These are phyloP conservation scores for Buathra laborator DNA, from an alignment of 2,888 invertebrate genomes.

Conservation along the genomic window DNA sequence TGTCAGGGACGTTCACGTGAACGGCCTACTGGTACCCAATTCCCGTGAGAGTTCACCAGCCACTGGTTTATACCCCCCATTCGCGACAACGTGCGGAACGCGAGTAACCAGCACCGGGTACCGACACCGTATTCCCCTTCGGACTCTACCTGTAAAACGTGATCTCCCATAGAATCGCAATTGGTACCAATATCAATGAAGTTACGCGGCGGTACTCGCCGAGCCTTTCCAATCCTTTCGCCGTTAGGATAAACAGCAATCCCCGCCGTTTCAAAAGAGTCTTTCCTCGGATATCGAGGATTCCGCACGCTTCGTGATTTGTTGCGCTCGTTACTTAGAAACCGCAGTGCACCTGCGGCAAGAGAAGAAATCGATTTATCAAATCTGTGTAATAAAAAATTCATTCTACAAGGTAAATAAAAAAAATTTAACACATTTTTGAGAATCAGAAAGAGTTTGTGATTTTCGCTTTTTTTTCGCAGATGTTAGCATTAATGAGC, in stretches of 20 bases:
- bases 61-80: conserved; percentile 46
- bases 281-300: conserved; percentile 44
- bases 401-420: too few species aligned
- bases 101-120: background rate
- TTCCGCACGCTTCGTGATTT: conserved; percentile 30
- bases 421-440: background rate
- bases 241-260: conserved; percentile 62
- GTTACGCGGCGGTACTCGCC: conserved; percentile 26
- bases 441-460: too few species aligned
- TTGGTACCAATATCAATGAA: conserved; percentile 51
- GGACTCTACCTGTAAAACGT: conserved; percentile 9
- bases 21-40: conserved; percentile 73
- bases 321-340: too few species aligned
- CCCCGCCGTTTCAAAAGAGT: conserved; percentile 69
- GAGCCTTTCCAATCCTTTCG: conserved; percentile 70
- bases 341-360: conserved; percentile 1
- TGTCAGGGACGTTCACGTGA: conserved; percentile 78
- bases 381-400: background rate
- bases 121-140: background rate
- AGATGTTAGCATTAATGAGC: conserved; percentile 77
- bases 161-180: conserved; percentile 7
- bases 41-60: conserved; percentile 21
- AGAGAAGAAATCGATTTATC: background rate
- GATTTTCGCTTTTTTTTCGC: conserved; percentile 1
- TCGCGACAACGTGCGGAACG: conserved; percentile 25